Percentiles rank a stretch among this genome's conserved stretches.
Evolutionary conservation across 2,113 vertebrate genomes (phyloP).

Genomic region (Haliaeetus leucogaster): DNA sequence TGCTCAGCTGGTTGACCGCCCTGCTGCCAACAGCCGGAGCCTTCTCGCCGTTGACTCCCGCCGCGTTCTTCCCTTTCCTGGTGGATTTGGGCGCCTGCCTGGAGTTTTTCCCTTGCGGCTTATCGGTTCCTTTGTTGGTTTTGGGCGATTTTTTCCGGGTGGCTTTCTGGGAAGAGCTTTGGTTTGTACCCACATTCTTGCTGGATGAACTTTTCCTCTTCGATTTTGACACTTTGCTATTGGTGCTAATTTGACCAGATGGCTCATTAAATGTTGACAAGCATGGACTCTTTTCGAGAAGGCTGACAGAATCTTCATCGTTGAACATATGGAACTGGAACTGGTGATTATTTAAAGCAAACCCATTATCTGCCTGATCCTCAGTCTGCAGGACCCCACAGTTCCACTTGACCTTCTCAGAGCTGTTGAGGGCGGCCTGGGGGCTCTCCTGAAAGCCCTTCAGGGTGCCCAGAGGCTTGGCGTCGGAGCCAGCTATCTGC

Average conservation of each 20-base stretch:
- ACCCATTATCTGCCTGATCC: conserved; percentile 83
- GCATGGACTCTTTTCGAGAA: conserved; percentile 84
- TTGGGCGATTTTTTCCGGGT: conserved; percentile 90
- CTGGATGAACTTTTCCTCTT: conserved; percentile 90
- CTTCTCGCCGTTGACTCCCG: conserved; percentile 84
- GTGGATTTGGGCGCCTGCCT: conserved; percentile 87
- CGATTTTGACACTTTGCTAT: conserved; percentile 86
- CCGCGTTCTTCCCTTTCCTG: conserved; percentile 89
- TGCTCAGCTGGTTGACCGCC: conserved; percentile 57
- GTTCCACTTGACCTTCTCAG: conserved; percentile 91
- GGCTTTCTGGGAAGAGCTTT: conserved; percentile 86
- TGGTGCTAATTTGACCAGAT: conserved; percentile 79
- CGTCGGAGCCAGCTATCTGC: conserved; percentile 87
- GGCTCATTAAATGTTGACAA: conserved; percentile 84
- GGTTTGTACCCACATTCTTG: conserved; percentile 80
- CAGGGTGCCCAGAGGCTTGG: conserved; percentile 82
- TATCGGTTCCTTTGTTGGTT: conserved; percentile 87
- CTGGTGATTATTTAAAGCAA: conserved; percentile 87
- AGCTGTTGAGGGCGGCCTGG: conserved; percentile 77
- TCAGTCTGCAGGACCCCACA: conserved; percentile 82
- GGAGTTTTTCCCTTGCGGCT: conserved; percentile 81
- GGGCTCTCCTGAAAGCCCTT: conserved; percentile 86
- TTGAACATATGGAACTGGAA: conserved; percentile 95
- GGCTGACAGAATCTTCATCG: conserved; percentile 84
- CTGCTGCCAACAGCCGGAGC: conserved; percentile 68